Base-by-base conservation (phyloP, 2,797 vertebrate genomes). In the Pangasius mekongensis region DNA sequence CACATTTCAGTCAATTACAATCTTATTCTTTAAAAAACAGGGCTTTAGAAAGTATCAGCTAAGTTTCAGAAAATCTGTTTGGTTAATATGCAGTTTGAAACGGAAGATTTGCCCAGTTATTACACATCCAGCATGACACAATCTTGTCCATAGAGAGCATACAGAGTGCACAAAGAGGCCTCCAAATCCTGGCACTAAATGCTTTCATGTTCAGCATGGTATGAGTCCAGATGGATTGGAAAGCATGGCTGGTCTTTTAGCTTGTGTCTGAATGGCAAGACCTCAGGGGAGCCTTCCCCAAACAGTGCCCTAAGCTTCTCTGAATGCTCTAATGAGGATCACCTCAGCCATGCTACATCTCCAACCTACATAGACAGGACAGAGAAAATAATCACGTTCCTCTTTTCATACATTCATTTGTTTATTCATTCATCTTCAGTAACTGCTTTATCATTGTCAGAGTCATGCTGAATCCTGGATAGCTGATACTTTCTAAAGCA, bases 261-360 rank as follows among this genome's bases (percentile, higher is more conserved):
- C 86, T 83, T 87, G 77, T 74, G 30, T 11, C 52, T 89, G 87
- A 86, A 82, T 86, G 83, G 49, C 58, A 5, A 16, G 49, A 58
- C 86, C 89, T 89, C 49, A 86, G 89, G 87, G 87, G 83, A 24
- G 58, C 33, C 78, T 30, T 24, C n/a, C 47, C 78, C 87, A 89
- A 89, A 88, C 54, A 84, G 85, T 54, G 43, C 71, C n/a, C 78
- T 56, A 60, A 66, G 77, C 86, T 66, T 69, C 18, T 58, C 82
- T 80, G 73, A 76, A 66, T 54, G 82, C 69, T 77, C 56, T 89
- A 90, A 88, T 87, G 77, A 89, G 81, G 62, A 87, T 87, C 71
- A 80, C n/a, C 84, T 74, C 52, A 88, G 71, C 69, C 62, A 88
- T 82, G 84, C 52, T 82, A 69, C n/a, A 60, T 86, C 62, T 58